Evolutionary conservation across 2,113 vertebrate species (phyloP).

Genomic region (Alethe diademata): DNA sequence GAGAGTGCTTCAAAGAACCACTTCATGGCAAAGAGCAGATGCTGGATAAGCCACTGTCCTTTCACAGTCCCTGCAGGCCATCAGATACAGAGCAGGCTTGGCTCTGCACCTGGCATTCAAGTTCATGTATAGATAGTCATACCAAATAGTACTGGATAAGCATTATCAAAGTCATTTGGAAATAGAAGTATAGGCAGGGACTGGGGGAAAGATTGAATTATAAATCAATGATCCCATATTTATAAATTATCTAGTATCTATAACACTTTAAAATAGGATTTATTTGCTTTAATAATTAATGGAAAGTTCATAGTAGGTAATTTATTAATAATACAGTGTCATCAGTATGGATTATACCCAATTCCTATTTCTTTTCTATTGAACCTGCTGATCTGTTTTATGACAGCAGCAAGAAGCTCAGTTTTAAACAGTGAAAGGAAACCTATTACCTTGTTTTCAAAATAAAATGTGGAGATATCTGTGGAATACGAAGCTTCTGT

Average conservation of each 20-base stretch:
- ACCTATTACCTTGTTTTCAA: neutral
- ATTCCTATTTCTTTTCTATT: neutral
- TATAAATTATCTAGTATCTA: conserved; percentile 34
- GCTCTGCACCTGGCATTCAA: neutral
- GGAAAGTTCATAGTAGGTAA: conserved; percentile 18
- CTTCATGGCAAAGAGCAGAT: neutral
- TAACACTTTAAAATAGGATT: conserved; percentile 16
- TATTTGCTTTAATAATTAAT: conserved; percentile 62
- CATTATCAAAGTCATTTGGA: neutral
- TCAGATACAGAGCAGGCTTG: neutral
- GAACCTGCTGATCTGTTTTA: neutral
- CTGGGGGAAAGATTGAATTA: neutral
- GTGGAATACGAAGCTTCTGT: neutral
- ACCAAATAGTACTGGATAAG: neutral
- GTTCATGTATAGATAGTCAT: neutral
- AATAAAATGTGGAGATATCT: neutral
- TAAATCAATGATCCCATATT: neutral
- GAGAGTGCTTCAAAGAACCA: neutral
- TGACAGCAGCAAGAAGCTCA: neutral
- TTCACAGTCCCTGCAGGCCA: neutral
- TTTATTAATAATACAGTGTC: conserved; percentile 59
- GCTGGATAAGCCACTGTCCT: neutral
- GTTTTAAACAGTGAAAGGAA: neutral
- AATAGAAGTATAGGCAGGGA: neutral
- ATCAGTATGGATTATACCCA: conserved; percentile 32